Evolutionary conservation across 1,140 invertebrate species (phyloP), one percentile per base, ranked within the genome.

Genomic region (Danaus plexippus): DNA sequence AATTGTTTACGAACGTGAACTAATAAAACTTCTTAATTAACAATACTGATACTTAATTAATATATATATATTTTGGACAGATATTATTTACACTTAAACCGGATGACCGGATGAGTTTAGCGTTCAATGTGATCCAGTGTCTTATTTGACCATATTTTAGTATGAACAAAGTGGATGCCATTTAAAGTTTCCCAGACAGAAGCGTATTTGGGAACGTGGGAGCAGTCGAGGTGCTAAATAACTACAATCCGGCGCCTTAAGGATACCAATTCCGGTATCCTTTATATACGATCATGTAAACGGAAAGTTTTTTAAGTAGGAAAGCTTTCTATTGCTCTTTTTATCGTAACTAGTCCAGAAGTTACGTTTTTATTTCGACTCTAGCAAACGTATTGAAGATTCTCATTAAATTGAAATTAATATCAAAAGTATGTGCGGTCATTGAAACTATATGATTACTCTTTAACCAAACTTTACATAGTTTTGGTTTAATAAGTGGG

Each of bases 161-260:
- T 46, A 49, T n/a, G 40, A 50, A 49, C 47, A 56, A 43, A 60
- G 49, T 52, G n/a, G 15, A 57, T 54, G 51, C 52, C 47, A 63
- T 58, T 58, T 32, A 12, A 51, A 54, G 53, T 73, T 77, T 80
- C 75, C 73, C 75, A 79, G 74, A 67, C 60, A 52, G 67, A 50
- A 57, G 63, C 55, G 57, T 75, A 66, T 80, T 80, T 74, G 67
- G 70, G 54, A 57, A 63, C 75, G 77, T 80, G 77, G 76, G 80
- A 77, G 71, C 67, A 62, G 40, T 44, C 41, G 67, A 81, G 73
- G 80, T 81, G 78, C 64, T 84, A 84, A 83, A 74, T 72, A 77
- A 74, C 69, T 71, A 77, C 70, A 67, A 71, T 69, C 55, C 63
- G 57, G 58, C 67, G 52, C 52, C 63, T 61, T 59, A 57, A 60